Conservation (phyloP, 2,113 vertebrate species). For the Numenius arquata region DNA sequence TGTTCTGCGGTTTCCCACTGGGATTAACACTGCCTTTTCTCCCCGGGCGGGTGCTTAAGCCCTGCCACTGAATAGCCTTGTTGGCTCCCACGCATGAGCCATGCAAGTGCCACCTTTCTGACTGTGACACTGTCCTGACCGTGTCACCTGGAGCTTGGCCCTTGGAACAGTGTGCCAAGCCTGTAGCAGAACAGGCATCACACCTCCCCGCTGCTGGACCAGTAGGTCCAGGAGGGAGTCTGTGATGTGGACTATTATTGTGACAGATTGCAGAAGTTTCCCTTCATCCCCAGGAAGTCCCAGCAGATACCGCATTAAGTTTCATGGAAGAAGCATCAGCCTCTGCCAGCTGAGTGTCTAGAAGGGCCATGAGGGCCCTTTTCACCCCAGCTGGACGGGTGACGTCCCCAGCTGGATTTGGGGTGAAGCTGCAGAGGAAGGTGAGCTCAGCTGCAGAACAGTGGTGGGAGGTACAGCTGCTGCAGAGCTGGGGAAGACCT, state of each 20-base stretch:
- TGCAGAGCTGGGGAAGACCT: background rate
- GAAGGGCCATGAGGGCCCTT: background rate
- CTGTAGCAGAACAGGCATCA: background rate
- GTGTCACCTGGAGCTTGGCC: background rate
- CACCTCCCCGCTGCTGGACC: background rate
- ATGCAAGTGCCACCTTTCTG: background rate
- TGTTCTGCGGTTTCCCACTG: background rate
- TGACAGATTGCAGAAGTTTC: background rate
- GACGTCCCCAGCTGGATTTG: background rate
- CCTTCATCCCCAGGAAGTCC: background rate
- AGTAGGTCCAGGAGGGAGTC: background rate
- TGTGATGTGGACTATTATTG: rapidly evolving
- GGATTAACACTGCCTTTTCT: background rate
- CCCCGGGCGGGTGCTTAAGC: background rate
- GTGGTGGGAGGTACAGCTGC: background rate
- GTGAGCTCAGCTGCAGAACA: background rate
- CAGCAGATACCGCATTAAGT: background rate
- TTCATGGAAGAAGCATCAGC: background rate
- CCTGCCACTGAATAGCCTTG: background rate
- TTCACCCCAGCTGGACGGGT: rapidly evolving
- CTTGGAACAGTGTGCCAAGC: background rate
- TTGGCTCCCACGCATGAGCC: rapidly evolving
- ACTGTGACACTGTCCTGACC: no score
- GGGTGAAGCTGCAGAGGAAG: background rate
- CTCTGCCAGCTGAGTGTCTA: background rate